These are phyloP conservation scores for Standfussiana lucernea DNA, from an alignment of 2,888 invertebrate genomes.

Conservation along the genomic window DNA sequence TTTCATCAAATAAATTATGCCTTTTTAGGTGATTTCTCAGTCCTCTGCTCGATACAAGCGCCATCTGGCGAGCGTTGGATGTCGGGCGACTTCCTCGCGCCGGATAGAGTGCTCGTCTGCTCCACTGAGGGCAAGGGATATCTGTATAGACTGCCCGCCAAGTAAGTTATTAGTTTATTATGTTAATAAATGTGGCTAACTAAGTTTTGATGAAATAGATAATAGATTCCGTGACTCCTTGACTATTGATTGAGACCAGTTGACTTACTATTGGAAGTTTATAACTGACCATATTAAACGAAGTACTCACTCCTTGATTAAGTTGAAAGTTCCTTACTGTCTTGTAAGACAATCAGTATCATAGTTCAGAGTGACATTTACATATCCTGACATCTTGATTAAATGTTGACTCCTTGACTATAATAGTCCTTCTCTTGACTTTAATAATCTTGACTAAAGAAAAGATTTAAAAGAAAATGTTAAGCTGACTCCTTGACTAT, in stretches of 20 bases:
- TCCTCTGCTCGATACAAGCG: constrained; percentile 97
- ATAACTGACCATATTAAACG: not conserved
- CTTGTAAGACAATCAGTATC: not conserved
- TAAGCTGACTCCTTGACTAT: not conserved
- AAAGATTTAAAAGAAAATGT: no score
- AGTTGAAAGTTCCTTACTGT: not conserved
- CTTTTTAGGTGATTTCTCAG: constrained; percentile 97
- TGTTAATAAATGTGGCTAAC: not conserved
- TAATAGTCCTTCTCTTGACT: no score
- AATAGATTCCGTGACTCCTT: not conserved
- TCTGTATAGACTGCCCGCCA: constrained; percentile 98
- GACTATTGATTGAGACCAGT: not conserved
- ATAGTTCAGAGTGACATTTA: not conserved
- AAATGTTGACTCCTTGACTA: constrained; percentile 3
- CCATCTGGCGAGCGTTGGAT: constrained; percentile 97
- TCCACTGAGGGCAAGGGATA: constrained; percentile 99
- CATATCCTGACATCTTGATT: not conserved
- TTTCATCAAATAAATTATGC: no score
- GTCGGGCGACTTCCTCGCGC: constrained; percentile 98
- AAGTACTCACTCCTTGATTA: not conserved
- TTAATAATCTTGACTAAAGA: no score
- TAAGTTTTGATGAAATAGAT: not conserved
- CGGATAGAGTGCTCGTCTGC: constrained; percentile 98
- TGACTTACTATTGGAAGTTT: not conserved
- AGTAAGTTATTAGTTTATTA: constrained; percentile 93